Percentiles rank a stretch among this genome's conserved stretches.
Evolutionary conservation across 2,888 invertebrate species (phyloP).

Genomic region (Drosophila anomalata): DNA sequence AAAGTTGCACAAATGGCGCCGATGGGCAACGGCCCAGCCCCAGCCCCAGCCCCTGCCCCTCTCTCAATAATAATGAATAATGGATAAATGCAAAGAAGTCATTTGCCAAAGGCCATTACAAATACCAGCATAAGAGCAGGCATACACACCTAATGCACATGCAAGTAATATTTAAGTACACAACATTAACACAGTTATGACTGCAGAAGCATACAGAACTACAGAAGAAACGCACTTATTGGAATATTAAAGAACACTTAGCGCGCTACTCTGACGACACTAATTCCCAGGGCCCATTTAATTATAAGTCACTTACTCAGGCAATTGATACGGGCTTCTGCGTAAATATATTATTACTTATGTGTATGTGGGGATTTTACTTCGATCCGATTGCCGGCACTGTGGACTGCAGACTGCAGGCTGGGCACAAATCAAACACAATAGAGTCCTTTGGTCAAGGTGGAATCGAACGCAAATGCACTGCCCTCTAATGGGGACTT

Average conservation of each 20-base stretch:
- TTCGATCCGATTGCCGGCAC: conserved; percentile 31
- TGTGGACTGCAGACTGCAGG: conserved; percentile 29
- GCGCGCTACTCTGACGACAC: neutral
- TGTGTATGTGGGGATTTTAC: neutral
- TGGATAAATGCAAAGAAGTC: conserved; percentile 36
- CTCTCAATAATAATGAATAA: conserved; percentile 34
- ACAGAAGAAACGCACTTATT: neutral
- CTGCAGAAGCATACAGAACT: neutral
- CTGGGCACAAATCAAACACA: conserved; percentile 32
- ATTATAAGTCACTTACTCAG: conserved; percentile 31
- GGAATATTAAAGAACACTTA: conserved; percentile 26
- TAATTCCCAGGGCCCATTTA: neutral
- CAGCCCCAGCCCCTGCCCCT: too few relatives aligned
- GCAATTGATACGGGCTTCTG: conserved; percentile 5
- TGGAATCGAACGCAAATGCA: conserved; percentile 10
- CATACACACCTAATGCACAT: neutral
- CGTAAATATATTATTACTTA: conserved; percentile 5
- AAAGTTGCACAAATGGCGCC: conserved; percentile 36
- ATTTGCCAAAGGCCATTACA: conserved; percentile 33
- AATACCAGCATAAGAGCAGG: conserved; percentile 4
- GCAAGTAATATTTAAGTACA: conserved; percentile 3
- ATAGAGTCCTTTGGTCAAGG: conserved; percentile 3
- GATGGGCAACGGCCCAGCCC: neutral
- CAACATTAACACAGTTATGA: conserved; percentile 3
- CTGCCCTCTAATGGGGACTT: conserved; percentile 14